Base-by-base conservation (phyloP, 2,888 invertebrate species). In the Dioctria linearis region DNA sequence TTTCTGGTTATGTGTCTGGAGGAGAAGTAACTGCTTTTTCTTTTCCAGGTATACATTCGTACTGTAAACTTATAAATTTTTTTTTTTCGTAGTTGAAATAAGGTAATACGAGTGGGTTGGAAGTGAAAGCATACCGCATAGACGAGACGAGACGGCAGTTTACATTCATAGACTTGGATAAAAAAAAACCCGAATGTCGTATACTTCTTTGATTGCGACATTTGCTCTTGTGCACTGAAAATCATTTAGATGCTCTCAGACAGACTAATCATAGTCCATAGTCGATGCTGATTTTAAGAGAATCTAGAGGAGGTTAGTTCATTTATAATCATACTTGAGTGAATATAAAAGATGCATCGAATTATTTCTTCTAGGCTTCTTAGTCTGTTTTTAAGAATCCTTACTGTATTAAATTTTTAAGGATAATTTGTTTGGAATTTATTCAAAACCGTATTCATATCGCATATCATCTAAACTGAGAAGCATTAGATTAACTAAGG, bases 181-280 rank as follows among this genome's bases (percentile, higher is more conserved):
- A 43, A 61, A 76, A 63, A 76, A 76, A 63, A 63, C 37, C 63
- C 63, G 11, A 63, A 59, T 43, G 61, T 75, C 75, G 75, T 59
- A 75, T 75, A 76, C 37, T 76, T 63, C 76, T 76, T 80, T 67
- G 76, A 81, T 81, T 81, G 79, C 79, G 79, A 81, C 81, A 81
- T 81, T 81, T 81, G 81, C 81, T 80, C 80, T 75, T 57, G 69
- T 79, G 65, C 76, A 69, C 59, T 59, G 63, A 11, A 11, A 67
- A 25, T 61, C 46, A 69, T 79, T 69, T 79, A 63, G 54, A 63
- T 51, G 51, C 80, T 61, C 78, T 69, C 69, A 76, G 76, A 39
- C 5, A 40, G 76, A 37, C 4, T 6, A 9, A 9, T 6, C 1
- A 6, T 9, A 43, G 40, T 39, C 37, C 76, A n/a, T 43, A n/a